phyloP scores from a whole-genome alignment of 2,797 vertebrate species.

The Chaunax sp. region DNA sequence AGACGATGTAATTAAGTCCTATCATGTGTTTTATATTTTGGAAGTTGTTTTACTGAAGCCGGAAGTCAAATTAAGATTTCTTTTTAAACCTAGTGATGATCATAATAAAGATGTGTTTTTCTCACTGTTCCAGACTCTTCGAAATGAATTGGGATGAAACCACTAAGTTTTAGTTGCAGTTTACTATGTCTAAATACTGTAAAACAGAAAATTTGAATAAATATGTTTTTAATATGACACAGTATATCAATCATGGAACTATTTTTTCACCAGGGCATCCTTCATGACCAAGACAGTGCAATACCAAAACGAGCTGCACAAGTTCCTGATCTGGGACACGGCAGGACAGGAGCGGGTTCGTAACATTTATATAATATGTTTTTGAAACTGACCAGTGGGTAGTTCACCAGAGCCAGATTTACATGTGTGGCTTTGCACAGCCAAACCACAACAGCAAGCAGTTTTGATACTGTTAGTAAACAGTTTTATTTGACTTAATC shows the following conservation, averaged over 20 bases:
- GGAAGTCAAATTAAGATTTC: not conserved
- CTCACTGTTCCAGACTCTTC: not conserved
- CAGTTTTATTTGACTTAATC: conserved; percentile 4
- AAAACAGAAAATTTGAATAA: not conserved
- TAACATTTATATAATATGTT: conserved; percentile 23
- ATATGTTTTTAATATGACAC: not conserved
- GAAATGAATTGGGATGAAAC: not conserved
- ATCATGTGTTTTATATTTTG: not conserved
- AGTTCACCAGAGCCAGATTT: not conserved
- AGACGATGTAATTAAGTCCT: not conserved
- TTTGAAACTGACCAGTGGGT: not conserved
- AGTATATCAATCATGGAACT: not conserved
- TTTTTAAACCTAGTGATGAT: not conserved
- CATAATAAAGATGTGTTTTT: not conserved
- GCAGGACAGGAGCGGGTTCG: conserved; percentile 97
- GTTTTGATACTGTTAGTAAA: conserved; percentile 14
- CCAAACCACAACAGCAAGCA: not conserved
- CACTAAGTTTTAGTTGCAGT: not conserved
- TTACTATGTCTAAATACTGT: not conserved
- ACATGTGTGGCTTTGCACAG: not conserved
- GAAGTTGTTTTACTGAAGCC: not conserved
- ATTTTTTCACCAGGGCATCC: conserved; percentile 89
- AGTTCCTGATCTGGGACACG: conserved; percentile 99
- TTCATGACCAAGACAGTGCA: conserved; percentile 99
- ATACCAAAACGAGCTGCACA: conserved; percentile 98